These are phyloP conservation scores for Zalophus californianus DNA, from an alignment of 2,797 vertebrate genomes.

Conservation along the genomic window DNA sequence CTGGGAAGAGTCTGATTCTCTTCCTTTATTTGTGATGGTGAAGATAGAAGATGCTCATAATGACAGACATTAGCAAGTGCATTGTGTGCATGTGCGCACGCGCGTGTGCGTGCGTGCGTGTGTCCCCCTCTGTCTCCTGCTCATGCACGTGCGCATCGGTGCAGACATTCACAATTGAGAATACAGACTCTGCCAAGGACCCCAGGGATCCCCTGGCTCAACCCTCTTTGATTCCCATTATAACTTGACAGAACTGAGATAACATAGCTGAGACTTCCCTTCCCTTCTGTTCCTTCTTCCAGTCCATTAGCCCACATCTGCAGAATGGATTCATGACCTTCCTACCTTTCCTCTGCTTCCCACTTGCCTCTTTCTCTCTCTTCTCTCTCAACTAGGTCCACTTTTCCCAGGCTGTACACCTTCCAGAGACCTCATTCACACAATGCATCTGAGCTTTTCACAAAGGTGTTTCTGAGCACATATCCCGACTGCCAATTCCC, in stretches of 20 bases:
- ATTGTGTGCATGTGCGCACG: background rate
- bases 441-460: background rate
- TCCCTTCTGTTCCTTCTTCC: background rate
- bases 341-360: background rate
- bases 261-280: background rate
- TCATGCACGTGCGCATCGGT: background rate
- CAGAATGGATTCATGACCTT: background rate
- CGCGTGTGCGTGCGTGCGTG: background rate
- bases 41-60: background rate
- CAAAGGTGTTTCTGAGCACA: background rate
- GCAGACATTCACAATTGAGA: background rate
- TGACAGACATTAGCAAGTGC: background rate
- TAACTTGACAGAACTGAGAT: background rate
- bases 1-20: background rate
- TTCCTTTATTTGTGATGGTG: background rate
- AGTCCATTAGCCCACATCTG: background rate
- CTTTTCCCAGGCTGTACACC: background rate
- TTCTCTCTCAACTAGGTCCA: background rate
- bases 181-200: background rate
- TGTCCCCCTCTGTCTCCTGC: no score
- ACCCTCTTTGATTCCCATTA: background rate
- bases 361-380: background rate
- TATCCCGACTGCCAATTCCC: background rate
- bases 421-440: background rate
- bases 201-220: background rate